These are phyloP conservation scores for Bhutanitis thaidina DNA, from an alignment of 2,888 invertebrate genomes.

Conservation along the genomic window DNA sequence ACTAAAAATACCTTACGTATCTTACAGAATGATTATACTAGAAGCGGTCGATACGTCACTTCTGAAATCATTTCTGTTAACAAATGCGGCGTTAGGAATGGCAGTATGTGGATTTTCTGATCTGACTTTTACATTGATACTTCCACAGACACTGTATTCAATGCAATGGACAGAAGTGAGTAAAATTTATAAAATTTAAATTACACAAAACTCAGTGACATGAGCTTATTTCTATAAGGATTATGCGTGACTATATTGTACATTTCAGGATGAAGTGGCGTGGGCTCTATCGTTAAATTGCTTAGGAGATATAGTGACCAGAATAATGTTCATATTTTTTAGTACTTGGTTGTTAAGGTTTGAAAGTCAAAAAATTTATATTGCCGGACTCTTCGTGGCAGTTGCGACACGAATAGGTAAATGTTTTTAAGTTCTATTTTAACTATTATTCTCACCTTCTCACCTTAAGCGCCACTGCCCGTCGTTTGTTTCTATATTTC, in stretches of 20 bases:
- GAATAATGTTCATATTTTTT: slow-evolving; percentile 77
- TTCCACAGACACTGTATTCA: slow-evolving; percentile 79
- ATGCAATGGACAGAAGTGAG: slow-evolving; percentile 64
- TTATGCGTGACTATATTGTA: no score
- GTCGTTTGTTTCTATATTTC: no score
- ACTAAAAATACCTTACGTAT: no score
- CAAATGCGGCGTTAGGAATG: slow-evolving; percentile 81
- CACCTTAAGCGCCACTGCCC: no score
- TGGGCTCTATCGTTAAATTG: slow-evolving; percentile 81
- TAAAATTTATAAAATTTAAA: neutral
- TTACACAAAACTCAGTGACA: no score
- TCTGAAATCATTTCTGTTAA: slow-evolving; percentile 72
- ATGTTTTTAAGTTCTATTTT: slow-evolving; percentile 25
- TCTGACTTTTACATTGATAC: slow-evolving; percentile 68
- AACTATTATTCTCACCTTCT: no score
- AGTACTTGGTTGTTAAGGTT: slow-evolving; percentile 73
- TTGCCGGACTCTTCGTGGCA: slow-evolving; percentile 79
- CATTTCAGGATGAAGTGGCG: slow-evolving; percentile 76
- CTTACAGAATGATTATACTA: slow-evolving; percentile 38
- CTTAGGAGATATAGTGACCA: slow-evolving; percentile 82
- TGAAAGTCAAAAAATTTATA: slow-evolving; percentile 80
- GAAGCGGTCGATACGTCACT: slow-evolving; percentile 74
- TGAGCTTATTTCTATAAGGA: no score
- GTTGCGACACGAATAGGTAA: slow-evolving; percentile 82
- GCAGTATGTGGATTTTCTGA: slow-evolving; percentile 76